Percentiles rank a stretch among this genome's conserved stretches.
These are phyloP conservation scores for Euwallacea fornicatus DNA, from an alignment of 1,140 invertebrate species.

Conservation along the genomic window DNA sequence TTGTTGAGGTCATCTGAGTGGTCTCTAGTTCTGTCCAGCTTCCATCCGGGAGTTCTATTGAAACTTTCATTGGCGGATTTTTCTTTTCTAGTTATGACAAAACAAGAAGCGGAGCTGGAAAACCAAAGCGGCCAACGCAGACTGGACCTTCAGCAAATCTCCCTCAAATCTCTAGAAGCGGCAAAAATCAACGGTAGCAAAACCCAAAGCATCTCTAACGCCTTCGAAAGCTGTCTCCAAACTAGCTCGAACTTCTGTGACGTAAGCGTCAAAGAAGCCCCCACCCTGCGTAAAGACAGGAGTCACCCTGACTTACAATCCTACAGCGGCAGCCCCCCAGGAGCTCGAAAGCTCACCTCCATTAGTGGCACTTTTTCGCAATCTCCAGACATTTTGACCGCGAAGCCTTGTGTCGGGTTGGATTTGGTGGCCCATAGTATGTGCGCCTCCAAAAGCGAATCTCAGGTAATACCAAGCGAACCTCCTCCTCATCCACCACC, in stretches of 20 bases:
- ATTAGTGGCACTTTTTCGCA: slow-evolving; percentile 28
- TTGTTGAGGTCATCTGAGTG: no score
- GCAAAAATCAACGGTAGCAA: slow-evolving; percentile 31
- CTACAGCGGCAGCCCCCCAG: slow-evolving; percentile 37
- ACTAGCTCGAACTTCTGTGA: slow-evolving; percentile 39
- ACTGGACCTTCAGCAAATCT: slow-evolving; percentile 37
- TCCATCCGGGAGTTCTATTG: no score
- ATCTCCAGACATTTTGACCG: slow-evolving; percentile 49
- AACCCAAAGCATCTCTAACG: slow-evolving; percentile 37
- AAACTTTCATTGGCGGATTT: neutral
- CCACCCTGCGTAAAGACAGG: slow-evolving; percentile 11
- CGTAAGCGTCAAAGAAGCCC: slow-evolving; percentile 12
- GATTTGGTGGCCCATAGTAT: slow-evolving; percentile 49
- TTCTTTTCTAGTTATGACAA: slow-evolving; percentile 42
- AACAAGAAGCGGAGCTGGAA: slow-evolving; percentile 44
- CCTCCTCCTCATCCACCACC: slow-evolving; percentile 9
- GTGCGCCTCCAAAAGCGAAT: slow-evolving; percentile 13
- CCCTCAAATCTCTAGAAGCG: slow-evolving; percentile 26
- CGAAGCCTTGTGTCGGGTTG: slow-evolving; percentile 45
- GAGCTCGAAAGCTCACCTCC: slow-evolving; percentile 31
- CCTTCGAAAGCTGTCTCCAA: slow-evolving; percentile 40
- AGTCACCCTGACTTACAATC: slow-evolving; percentile 28
- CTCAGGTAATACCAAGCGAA: slow-evolving; percentile 2
- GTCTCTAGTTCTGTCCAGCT: neutral
- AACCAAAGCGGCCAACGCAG: slow-evolving; percentile 41